phyloP scores from a whole-genome alignment of 1,140 invertebrate species.

The Sinonovacula constricta region DNA sequence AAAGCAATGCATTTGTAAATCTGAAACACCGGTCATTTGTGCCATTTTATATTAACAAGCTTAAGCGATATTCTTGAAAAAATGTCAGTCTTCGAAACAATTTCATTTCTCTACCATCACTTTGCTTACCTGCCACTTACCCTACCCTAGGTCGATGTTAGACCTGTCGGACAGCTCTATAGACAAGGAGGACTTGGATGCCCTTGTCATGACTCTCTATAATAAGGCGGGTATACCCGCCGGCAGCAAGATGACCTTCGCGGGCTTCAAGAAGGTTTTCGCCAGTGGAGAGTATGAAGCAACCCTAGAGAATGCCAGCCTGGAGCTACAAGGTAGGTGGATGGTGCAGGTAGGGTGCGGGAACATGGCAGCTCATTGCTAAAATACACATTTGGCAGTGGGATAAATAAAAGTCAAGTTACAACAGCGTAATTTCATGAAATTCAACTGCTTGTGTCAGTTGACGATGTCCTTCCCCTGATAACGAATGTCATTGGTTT shows the following conservation, averaged over 20 bases:
- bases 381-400: too few relatives aligned
- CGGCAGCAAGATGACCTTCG: constrained; percentile 48
- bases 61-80: neutral
- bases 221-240: constrained; percentile 34
- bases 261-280: constrained; percentile 56
- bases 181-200: constrained; percentile 29
- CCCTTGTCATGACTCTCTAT: constrained; percentile 54
- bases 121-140: neutral
- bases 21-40: neutral
- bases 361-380: too few relatives aligned
- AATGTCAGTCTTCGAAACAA: neutral
- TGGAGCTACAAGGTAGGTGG: constrained; percentile 27
- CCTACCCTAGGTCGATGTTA: constrained; percentile 49
- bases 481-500: too few relatives aligned
- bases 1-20: too few relatives aligned
- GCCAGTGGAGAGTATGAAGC: constrained; percentile 57
- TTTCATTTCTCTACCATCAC: neutral
- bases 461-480: too few relatives aligned
- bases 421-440: too few relatives aligned
- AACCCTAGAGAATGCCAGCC: constrained; percentile 52
- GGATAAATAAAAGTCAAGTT: too few relatives aligned
- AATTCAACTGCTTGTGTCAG: too few relatives aligned
- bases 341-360: neutral
- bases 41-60: neutral
- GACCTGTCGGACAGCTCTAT: constrained; percentile 59